A percentile compares a stretch with the other conserved stretches of the same genome.
Evolutionary conservation across 1,140 invertebrate genomes (phyloP).

Genomic region (Microplitis demolitor): DNA sequence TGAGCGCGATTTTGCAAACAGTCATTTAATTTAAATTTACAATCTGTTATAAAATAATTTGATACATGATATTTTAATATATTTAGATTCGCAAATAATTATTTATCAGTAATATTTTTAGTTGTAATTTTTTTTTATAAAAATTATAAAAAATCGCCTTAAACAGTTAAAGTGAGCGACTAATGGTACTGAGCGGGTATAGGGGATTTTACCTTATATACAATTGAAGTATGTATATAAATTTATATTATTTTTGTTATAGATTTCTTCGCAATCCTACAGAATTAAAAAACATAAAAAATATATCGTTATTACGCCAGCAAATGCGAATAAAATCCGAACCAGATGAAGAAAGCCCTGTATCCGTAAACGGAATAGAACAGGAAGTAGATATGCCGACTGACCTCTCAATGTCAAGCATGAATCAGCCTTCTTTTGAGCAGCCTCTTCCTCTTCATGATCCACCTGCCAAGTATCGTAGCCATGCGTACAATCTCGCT

Average conservation of each 20-base stretch:
- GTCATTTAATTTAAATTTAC: too few species aligned
- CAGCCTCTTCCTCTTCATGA: constrained; percentile 53
- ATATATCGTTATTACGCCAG: constrained; percentile 86
- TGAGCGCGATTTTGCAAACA: too few species aligned
- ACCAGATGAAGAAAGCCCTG: constrained; percentile 60
- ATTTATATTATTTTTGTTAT: constrained; percentile 4
- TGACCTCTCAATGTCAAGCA: constrained; percentile 68
- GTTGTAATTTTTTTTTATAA: too few species aligned
- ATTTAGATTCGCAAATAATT: too few species aligned
- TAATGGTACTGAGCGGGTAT: too few species aligned
- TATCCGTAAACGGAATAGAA: constrained; percentile 51
- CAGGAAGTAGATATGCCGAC: constrained; percentile 69
- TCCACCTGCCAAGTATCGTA: constrained; percentile 58
- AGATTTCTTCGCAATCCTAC: constrained; percentile 88
- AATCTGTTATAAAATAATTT: too few species aligned
- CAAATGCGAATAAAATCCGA: constrained; percentile 77
- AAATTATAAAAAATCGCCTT: too few species aligned
- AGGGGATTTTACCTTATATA: too few species aligned
- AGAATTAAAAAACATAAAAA: constrained; percentile 91
- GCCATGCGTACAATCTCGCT: constrained; percentile 59
- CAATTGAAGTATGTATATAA: not conserved
- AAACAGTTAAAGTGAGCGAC: too few species aligned
- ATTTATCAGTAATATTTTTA: too few species aligned
- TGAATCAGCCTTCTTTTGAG: constrained; percentile 49
- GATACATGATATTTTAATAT: too few species aligned